Base-by-base conservation (phyloP, 1,140 invertebrate genomes). In the Leptinotarsa texana region DNA sequence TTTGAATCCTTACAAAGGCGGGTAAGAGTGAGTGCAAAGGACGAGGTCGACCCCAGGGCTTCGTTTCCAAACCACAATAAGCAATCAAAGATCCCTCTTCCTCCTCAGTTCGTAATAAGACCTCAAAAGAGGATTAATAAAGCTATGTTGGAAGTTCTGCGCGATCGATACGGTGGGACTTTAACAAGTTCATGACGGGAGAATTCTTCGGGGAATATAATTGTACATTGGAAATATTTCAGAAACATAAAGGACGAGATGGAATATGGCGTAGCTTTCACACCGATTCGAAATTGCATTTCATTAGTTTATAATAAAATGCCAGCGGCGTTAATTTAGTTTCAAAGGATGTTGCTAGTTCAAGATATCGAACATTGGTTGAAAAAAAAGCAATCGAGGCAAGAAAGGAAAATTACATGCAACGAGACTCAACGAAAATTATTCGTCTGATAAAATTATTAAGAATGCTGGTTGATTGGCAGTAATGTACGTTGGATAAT, bases 51-150 rank as follows among this genome's bases (percentile, higher is more conserved):
- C 33, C 66, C 66, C 66, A 47, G 33, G 66, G 66, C 66, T 68
- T 68, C 66, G 24, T 68, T 68, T 68, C 66, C 42, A 18, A 68
- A 68, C 66, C 66, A 68, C 66, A 68, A 68, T 68, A 68, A 68
- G 66, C 66, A 68, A 68, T 68, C 66, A 68, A 68, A 68, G 66
- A 68, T 68, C 66, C 66, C 66, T 68, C 51, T 49, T 68, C 66
- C 66, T 68, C 66, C 66, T 68, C 42, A 47, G 24, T 68, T 68
- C 24, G 66, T 68, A 68, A 68, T 68, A 68, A 33, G 66, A 68
- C 33, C 66, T 68, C 66, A 68, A 68, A 68, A 68, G 66, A 68
- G 66, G 63, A 68, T 68, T 68, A 68, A 68, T 68, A 68, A 68
- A 68, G 66, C 66, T 42, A 68, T 68, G 66, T 47, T 68, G 66